Evolutionary conservation across 1,140 invertebrate species (phyloP).

Genomic region (Zaprionus inermis): DNA sequence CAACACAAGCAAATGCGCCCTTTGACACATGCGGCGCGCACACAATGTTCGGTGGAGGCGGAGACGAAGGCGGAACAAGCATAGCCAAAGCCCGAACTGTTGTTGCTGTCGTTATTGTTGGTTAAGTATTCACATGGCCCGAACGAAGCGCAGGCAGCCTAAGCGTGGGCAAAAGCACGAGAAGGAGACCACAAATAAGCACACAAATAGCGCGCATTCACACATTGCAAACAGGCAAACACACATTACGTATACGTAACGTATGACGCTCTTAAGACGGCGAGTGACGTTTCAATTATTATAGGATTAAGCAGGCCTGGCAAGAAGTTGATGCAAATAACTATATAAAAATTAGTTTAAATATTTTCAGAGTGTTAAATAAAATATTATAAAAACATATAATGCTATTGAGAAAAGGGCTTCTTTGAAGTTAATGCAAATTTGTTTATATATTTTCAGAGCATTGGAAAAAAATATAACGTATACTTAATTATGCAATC

Average conservation of each 20-base stretch:
- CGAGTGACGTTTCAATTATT: slow-evolving; percentile 19
- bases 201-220: slow-evolving; percentile 32
- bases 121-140: slow-evolving; percentile 65
- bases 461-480: no score
- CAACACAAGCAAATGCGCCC: slow-evolving; percentile 61
- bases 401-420: no score
- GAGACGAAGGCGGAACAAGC: neutral
- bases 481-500: no score
- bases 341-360: no score
- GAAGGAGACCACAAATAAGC: slow-evolving; percentile 11
- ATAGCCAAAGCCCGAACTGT: slow-evolving; percentile 3
- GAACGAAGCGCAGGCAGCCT: neutral
- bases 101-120: slow-evolving; percentile 41
- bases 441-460: no score
- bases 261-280: slow-evolving; percentile 6
- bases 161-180: slow-evolving; percentile 1
- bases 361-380: no score
- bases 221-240: slow-evolving; percentile 5
- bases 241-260: slow-evolving; percentile 11
- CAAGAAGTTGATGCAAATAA: neutral
- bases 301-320: neutral
- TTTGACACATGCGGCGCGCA: slow-evolving; percentile 38
- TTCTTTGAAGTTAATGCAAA: neutral
- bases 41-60: slow-evolving; percentile 9
- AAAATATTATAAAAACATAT: no score